Evolutionary conservation across 1,140 invertebrate genomes (phyloP), one percentile per base, ranked within the genome.

Genomic region (Zaprionus tsacasi): DNA sequence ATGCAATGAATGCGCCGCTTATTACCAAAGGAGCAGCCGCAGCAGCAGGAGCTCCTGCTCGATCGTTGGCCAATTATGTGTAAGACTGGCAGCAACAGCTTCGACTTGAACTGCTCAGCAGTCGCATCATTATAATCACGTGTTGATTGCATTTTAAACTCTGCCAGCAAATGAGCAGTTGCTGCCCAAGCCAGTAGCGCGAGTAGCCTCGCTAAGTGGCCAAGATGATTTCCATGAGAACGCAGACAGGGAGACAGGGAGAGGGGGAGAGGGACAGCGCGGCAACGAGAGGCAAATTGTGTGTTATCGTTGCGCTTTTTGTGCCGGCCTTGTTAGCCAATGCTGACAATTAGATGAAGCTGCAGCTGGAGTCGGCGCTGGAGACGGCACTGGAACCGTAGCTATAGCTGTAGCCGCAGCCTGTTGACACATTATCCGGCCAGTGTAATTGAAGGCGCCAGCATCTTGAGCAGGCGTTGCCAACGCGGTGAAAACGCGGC

Each of bases 81-180:
- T 89, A 88, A 89, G 85, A 78, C 85, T 70, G 80, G 83, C 78
- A 82, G 83, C 82, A 65, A 66, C 38, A 33, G 52, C 56, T 38
- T 54, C 50, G 55, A 54, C 74, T 38, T 6, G 64, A 73, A 50
- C 17, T 25, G 36, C 57, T 73, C 69, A 45, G 25, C 63, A 68
- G 79, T 76, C 70, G 80, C 85, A 88, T 88, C 85, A 88, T 89
- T 89, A 89, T 89, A 89, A 89, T 89, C 85, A 89, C 85, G 85
- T 89, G 85, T 89, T 89, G 85, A 89, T 89, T 89, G 85, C 85
- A 76, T 89, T 89, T 89, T 89, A 89, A 89, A 89, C 85, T 89
- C 77, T 74, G 70, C 76, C 69, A 57, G 52, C 33, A 71, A 76
- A 76, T 72, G 74, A 72, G 57, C 70, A 76, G 60, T 70, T 64